phyloP scores from a whole-genome alignment of 1,140 invertebrate genomes.

The Sitodiplosis mosellana region DNA sequence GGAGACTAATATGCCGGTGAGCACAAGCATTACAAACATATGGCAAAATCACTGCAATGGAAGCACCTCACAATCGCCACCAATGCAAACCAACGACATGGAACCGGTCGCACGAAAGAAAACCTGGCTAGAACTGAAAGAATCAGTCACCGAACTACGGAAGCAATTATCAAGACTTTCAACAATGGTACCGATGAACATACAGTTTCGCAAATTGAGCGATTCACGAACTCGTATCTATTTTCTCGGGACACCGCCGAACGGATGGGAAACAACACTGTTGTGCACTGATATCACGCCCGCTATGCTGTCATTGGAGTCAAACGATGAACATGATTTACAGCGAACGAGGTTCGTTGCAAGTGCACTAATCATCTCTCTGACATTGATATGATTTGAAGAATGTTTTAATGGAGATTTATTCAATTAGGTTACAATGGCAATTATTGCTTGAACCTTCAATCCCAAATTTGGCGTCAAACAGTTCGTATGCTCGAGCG shows the following conservation, averaged over 20 bases:
- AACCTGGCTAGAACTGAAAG: slow-evolving; percentile 63
- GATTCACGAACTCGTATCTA: slow-evolving; percentile 69
- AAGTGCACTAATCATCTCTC: background rate
- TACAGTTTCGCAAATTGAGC: slow-evolving; percentile 56
- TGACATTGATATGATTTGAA: background rate
- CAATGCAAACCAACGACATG: background rate
- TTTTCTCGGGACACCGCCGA: slow-evolving; percentile 68
- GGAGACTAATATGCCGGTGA: too few species aligned
- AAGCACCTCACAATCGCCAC: background rate
- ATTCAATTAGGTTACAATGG: slow-evolving; percentile 35
- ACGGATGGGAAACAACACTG: slow-evolving; percentile 73
- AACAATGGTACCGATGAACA: slow-evolving; percentile 54
- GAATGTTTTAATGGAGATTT: background rate
- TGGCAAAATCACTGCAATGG: background rate
- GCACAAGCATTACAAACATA: too few species aligned
- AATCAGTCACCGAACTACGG: slow-evolving; percentile 62
- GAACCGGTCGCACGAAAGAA: slow-evolving; percentile 18
- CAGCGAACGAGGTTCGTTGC: background rate
- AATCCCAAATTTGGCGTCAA: slow-evolving; percentile 37
- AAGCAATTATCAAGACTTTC: slow-evolving; percentile 56
- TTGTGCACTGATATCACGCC: slow-evolving; percentile 62
- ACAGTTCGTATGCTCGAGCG: slow-evolving; percentile 51
- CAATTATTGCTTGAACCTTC: slow-evolving; percentile 50
- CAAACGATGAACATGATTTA: background rate
- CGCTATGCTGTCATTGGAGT: background rate